Evolutionary conservation across 2,113 vertebrate species (phyloP).

Genomic region (Paradisaea rubra): DNA sequence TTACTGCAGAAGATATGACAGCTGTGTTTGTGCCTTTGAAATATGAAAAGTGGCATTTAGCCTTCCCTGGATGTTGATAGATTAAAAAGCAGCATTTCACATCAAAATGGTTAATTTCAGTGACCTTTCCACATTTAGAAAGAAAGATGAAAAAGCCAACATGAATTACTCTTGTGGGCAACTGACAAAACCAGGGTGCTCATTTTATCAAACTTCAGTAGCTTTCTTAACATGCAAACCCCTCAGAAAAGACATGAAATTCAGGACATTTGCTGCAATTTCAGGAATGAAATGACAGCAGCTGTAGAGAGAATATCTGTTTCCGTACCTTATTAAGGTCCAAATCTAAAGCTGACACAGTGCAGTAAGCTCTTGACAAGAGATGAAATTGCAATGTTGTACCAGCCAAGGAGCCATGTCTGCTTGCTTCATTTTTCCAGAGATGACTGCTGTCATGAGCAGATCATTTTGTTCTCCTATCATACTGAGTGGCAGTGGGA

Average conservation of each 20-base stretch:
- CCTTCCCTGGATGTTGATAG: not conserved
- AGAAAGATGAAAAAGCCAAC: not conserved
- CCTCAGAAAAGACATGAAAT: not conserved
- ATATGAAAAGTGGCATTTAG: not conserved
- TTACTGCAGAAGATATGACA: not conserved
- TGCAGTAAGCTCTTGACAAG: not conserved
- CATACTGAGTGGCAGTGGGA: not conserved
- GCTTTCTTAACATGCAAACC: not conserved
- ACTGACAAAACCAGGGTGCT: not conserved
- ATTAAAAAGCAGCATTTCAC: not conserved
- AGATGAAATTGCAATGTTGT: not conserved
- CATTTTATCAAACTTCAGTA: not conserved
- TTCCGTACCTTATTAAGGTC: not conserved
- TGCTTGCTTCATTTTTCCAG: not conserved
- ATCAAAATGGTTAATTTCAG: constrained; percentile 9
- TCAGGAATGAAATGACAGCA: not conserved
- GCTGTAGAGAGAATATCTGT: not conserved
- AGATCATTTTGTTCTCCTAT: not conserved
- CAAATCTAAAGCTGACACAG: not conserved
- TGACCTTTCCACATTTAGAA: not conserved
- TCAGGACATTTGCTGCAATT: not conserved
- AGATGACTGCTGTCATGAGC: not conserved
- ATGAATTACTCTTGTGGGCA: not conserved
- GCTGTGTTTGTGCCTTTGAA: not conserved
- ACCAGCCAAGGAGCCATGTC: not conserved